These are phyloP conservation scores for Drosophila bipectinata DNA, from an alignment of 1,140 invertebrate genomes.

Conservation along the genomic window DNA sequence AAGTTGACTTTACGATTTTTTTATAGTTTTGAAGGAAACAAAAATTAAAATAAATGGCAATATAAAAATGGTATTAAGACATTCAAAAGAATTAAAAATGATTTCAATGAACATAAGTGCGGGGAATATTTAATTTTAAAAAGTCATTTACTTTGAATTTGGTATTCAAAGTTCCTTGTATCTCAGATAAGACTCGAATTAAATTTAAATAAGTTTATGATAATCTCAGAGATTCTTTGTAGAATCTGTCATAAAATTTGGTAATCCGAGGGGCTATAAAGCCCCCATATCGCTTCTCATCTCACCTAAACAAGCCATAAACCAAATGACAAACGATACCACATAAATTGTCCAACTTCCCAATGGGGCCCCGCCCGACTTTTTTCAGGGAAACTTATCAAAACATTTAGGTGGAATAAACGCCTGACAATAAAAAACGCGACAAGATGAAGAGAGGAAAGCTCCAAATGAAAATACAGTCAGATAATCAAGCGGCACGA, in stretches of 20 bases:
- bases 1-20: conserved; percentile 24
- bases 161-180: too few relatives aligned
- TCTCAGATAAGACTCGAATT: too few relatives aligned
- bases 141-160: neutral
- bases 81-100: neutral
- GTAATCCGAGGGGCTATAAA: conserved; percentile 20
- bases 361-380: conserved; percentile 27
- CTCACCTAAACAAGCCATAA: conserved; percentile 74
- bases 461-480: conserved; percentile 24
- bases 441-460: conserved; percentile 62
- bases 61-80: conserved; percentile 4
- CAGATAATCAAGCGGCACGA: conserved; percentile 71
- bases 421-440: conserved; percentile 67
- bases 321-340: conserved; percentile 79
- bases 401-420: conserved; percentile 81
- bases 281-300: conserved; percentile 39
- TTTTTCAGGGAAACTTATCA: conserved; percentile 68
- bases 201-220: neutral
- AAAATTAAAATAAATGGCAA: conserved; percentile 7
- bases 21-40: neutral
- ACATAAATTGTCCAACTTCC: conserved; percentile 65
- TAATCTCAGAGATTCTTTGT: neutral
- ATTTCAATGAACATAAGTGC: neutral
- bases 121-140: neutral
- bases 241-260: conserved; percentile 16